A percentile compares a stretch with the other conserved stretches of the same genome.
Evolutionary conservation across 2,888 invertebrate species (phyloP).

Genomic region (Trilocha varians): DNA sequence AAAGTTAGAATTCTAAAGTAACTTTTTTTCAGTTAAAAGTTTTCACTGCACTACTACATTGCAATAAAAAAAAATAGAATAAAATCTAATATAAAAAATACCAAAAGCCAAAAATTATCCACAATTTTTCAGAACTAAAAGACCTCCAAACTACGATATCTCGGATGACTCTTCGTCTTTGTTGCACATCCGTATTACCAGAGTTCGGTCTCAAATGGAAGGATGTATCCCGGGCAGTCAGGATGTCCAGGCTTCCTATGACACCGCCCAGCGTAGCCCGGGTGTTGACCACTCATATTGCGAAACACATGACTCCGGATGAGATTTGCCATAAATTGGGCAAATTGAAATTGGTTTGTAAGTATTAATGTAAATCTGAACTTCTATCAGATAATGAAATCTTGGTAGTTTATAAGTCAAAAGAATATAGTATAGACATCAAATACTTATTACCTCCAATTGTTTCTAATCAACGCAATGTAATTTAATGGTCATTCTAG

Average conservation of each 20-base stretch:
- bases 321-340: slow-evolving; percentile 37
- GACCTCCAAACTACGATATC: slow-evolving; percentile 37
- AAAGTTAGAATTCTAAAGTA: too few relatives aligned
- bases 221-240: slow-evolving; percentile 32
- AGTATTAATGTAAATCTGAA: slow-evolving; percentile 15
- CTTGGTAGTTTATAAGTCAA: too few relatives aligned
- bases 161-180: slow-evolving; percentile 37
- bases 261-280: slow-evolving; percentile 36
- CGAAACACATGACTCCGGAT: slow-evolving; percentile 23
- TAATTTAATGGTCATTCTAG: too few relatives aligned
- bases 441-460: too few relatives aligned
- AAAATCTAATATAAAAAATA: too few relatives aligned
- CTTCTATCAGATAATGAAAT: too few relatives aligned
- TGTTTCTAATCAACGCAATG: too few relatives aligned
- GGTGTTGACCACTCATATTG: slow-evolving; percentile 33
- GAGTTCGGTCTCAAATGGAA: slow-evolving; percentile 49
- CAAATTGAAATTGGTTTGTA: slow-evolving; percentile 35
- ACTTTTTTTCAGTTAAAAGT: too few relatives aligned
- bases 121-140: slow-evolving; percentile 30
- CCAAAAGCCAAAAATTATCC: too few relatives aligned
- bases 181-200: slow-evolving; percentile 31
- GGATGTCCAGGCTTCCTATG: slow-evolving; percentile 39
- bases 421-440: too few relatives aligned
- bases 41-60: too few relatives aligned
- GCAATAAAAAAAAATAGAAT: not conserved